Evolutionary conservation across 2,113 vertebrate species (phyloP).

Genomic region (Cichladusa arquata): DNA sequence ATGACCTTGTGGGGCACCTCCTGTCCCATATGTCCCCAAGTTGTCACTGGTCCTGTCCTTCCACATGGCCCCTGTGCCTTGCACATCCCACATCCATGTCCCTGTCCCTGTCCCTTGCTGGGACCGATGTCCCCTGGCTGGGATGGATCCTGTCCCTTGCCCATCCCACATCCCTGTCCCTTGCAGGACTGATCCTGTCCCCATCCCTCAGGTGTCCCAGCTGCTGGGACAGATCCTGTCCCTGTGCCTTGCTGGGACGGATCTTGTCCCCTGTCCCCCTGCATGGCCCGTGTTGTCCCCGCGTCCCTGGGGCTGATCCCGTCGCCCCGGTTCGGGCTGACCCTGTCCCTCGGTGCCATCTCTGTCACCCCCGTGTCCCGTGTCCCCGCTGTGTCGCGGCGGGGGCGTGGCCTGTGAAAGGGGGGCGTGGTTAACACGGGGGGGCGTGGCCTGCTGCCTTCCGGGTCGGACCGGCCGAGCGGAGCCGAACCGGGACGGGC

Average conservation of each 20-base stretch:
- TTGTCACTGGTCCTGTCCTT: not conserved
- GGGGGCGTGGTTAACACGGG: rapidly evolving
- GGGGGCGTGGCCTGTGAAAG: not conserved
- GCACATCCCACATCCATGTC: too few species aligned
- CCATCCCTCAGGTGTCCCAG: too few species aligned
- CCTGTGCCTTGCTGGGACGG: too few species aligned
- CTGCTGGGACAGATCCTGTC: too few species aligned
- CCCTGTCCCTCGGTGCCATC: not conserved
- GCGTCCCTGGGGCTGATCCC: not conserved
- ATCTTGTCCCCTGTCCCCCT: too few species aligned
- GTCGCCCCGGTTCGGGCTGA: not conserved
- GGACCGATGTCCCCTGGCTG: not conserved
- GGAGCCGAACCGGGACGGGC: not conserved
- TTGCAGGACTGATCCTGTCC: not conserved
- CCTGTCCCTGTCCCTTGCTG: too few species aligned
- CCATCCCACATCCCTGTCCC: too few species aligned
- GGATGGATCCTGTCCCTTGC: too few species aligned
- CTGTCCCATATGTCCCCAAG: rapidly evolving
- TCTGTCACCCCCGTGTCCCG: rapidly evolving
- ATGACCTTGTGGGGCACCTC: too few species aligned
- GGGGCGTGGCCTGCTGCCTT: not conserved
- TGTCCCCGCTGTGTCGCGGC: not conserved
- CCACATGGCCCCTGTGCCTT: not conserved
- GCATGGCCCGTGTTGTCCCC: too few species aligned
- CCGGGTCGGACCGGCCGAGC: not conserved